These are phyloP conservation scores for Cyclura pinguis DNA, from an alignment of 2,797 vertebrate genomes.

Conservation along the genomic window DNA sequence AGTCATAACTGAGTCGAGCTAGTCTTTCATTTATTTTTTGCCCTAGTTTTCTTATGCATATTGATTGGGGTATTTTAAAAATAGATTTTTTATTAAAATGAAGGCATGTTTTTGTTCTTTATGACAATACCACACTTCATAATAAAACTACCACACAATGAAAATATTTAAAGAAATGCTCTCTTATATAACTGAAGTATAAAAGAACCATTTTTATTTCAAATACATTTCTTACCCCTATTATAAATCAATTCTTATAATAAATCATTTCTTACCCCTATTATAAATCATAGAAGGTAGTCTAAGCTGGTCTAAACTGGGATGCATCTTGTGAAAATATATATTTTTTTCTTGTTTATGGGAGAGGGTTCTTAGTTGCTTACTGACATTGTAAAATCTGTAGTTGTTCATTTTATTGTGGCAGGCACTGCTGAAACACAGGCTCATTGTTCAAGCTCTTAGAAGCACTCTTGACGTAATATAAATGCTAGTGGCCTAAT, in stretches of 20 bases:
- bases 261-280: no score
- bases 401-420: slow-evolving; percentile 7
- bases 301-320: background rate
- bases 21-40: background rate
- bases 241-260: no score
- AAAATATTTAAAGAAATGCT: slow-evolving; percentile 1
- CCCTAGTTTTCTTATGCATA: background rate
- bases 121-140: background rate
- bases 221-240: rapidly evolving
- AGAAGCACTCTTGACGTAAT: slow-evolving; percentile 23
- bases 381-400: background rate
- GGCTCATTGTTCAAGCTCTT: slow-evolving; percentile 1
- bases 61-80: background rate
- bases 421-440: slow-evolving; percentile 13
- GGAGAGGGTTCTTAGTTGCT: background rate
- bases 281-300: background rate
- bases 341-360: background rate
- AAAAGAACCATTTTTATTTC: rapidly evolving
- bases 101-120: background rate
- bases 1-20: background rate
- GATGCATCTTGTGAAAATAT: background rate
- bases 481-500: background rate
- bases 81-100: background rate
- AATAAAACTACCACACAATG: background rate
- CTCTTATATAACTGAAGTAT: background rate